phyloP scores from a whole-genome alignment of 1,140 invertebrate genomes.

The Heliothis subflexa region DNA sequence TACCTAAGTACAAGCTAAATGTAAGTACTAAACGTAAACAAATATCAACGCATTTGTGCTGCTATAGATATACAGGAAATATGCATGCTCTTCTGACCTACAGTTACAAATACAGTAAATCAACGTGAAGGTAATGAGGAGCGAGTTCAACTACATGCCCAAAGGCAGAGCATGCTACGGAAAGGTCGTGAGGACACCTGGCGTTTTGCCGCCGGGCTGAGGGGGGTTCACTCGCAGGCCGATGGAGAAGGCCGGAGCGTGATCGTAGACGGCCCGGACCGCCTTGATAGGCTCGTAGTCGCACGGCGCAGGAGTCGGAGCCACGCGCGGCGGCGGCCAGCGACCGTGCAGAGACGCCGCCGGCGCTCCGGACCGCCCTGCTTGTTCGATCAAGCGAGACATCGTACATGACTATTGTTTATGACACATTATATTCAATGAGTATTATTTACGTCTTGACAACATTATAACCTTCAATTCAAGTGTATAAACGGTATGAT shows the following conservation, averaged over 20 bases:
- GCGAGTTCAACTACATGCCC: conserved; percentile 32
- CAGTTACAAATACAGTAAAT: conserved; percentile 13
- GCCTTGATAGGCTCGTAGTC: conserved; percentile 93
- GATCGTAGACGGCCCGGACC: conserved; percentile 88
- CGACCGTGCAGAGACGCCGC: conserved; percentile 92
- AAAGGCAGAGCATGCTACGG: conserved; percentile 40
- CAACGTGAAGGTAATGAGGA: conserved; percentile 9
- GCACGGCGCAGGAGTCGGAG: conserved; percentile 93
- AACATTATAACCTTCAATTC: too few relatives aligned
- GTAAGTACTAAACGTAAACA: neutral
- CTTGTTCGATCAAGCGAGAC: conserved; percentile 38
- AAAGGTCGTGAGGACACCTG: conserved; percentile 64
- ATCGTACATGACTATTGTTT: neutral
- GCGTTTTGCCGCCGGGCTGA: conserved; percentile 70
- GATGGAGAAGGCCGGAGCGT: conserved; percentile 90
- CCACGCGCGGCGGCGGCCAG: conserved; percentile 90
- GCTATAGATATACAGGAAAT: neutral
- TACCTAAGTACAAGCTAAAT: neutral
- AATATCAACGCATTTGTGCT: neutral
- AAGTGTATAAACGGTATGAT: too few relatives aligned
- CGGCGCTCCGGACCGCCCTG: conserved; percentile 88
- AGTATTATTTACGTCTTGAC: too few relatives aligned
- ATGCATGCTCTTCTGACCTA: neutral
- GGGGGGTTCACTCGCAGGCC: conserved; percentile 87
- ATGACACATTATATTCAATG: too few relatives aligned